Evolutionary conservation across 1,140 invertebrate species (phyloP).

Genomic region (Lamellibrachia luymesi): DNA sequence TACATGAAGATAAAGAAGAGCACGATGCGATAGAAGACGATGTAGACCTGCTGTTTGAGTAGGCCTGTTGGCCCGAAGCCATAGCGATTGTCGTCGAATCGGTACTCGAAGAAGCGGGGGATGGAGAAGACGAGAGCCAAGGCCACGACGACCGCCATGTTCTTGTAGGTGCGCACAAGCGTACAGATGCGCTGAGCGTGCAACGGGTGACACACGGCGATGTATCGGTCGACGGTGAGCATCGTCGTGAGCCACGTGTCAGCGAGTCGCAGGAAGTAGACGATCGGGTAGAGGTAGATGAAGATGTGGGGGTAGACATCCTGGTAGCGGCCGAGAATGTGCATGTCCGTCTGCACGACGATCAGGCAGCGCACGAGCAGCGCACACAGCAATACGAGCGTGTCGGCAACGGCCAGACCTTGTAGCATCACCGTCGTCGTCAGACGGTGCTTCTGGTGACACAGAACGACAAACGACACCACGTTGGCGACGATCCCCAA

Average conservation of each 20-base stretch:
- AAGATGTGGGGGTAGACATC: slow-evolving; percentile 16
- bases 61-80: slow-evolving; percentile 21
- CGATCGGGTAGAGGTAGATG: slow-evolving; percentile 19
- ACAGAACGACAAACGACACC: slow-evolving; percentile 24
- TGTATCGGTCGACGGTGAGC: slow-evolving; percentile 27
- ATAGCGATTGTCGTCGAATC: not conserved
- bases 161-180: not conserved
- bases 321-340: not conserved
- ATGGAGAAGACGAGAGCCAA: slow-evolving; percentile 20
- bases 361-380: not conserved
- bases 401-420: slow-evolving; percentile 22
- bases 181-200: slow-evolving; percentile 27
- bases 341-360: not conserved
- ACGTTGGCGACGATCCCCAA: slow-evolving; percentile 26
- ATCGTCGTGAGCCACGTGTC: slow-evolving; percentile 27
- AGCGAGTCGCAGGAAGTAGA: slow-evolving; percentile 25
- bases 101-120: slow-evolving; percentile 29
- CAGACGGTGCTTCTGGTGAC: slow-evolving; percentile 24
- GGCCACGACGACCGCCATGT: slow-evolving; percentile 16
- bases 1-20: slow-evolving; percentile 29
- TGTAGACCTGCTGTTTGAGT: slow-evolving; percentile 19
- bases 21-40: slow-evolving; percentile 22
- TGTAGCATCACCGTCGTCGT: slow-evolving; percentile 24
- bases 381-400: slow-evolving; percentile 15
- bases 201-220: slow-evolving; percentile 29